phyloP scores from a whole-genome alignment of 2,888 invertebrate species.

The Mythimna impura region DNA sequence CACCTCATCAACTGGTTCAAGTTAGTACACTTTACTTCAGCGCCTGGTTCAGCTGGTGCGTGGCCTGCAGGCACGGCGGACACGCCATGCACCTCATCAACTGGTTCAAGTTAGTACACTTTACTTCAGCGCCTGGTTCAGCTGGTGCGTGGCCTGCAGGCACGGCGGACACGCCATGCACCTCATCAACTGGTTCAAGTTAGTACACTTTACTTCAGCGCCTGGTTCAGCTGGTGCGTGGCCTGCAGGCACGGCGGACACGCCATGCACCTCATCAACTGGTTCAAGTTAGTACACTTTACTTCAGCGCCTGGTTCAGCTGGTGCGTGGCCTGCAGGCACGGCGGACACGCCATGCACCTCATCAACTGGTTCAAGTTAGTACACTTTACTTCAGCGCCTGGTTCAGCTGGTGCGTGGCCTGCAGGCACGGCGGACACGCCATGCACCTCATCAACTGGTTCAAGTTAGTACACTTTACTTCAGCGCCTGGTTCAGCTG shows the following conservation, averaged over 20 bases:
- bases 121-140: conserved; percentile 96
- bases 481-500: too few species aligned
- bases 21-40: conserved; percentile 85
- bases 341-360: conserved; percentile 98
- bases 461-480: conserved; percentile 86
- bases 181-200: conserved; percentile 96
- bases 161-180: conserved; percentile 99
- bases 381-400: conserved; percentile 89
- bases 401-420: conserved; percentile 99
- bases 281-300: conserved; percentile 91
- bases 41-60: conserved; percentile 99
- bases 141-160: conserved; percentile 99
- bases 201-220: conserved; percentile 87
- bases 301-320: conserved; percentile 97
- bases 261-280: conserved; percentile 96
- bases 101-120: conserved; percentile 92
- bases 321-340: conserved; percentile 99
- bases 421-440: conserved; percentile 99
- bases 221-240: conserved; percentile 99
- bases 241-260: conserved; percentile 99
- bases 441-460: conserved; percentile 97
- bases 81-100: conserved; percentile 97
- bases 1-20: conserved; percentile 97
- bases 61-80: conserved; percentile 98
- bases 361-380: conserved; percentile 95